A percentile compares a stretch with the other conserved stretches of the same genome.
Conservation (phyloP, 2,797 vertebrate genomes). For the Xenentodon cancila region DNA sequence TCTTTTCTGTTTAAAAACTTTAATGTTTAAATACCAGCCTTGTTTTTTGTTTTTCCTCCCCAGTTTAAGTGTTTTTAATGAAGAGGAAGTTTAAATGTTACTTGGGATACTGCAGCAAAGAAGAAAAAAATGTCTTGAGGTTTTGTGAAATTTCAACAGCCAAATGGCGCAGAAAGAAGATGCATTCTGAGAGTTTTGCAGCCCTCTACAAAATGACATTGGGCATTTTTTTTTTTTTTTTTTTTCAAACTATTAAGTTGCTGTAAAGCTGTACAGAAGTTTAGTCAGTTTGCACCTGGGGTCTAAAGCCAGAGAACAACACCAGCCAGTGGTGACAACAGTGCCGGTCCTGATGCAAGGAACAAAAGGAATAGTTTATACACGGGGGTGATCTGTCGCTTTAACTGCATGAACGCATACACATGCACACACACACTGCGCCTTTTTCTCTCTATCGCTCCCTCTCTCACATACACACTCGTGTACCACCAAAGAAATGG, state of each 20-base stretch:
- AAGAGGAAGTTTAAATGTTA: background rate
- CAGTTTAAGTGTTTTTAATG: too few relatives aligned
- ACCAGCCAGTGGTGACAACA: conserved; percentile 28
- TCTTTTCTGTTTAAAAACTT: too few relatives aligned
- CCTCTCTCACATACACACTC: background rate
- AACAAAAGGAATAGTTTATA: conserved; percentile 27
- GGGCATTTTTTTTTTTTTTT: too few relatives aligned
- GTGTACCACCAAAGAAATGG: conserved; percentile 13
- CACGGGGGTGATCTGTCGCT: conserved; percentile 20
- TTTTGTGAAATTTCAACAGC: conserved; percentile 12
- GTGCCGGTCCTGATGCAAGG: conserved; percentile 12
- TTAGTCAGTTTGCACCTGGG: conserved; percentile 40
- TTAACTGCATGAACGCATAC: conserved; percentile 5
- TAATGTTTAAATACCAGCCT: too few relatives aligned
- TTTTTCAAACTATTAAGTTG: conserved; percentile 18
- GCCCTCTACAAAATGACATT: too few relatives aligned
- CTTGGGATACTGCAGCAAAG: conserved; percentile 4
- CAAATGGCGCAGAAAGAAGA: conserved; percentile 15
- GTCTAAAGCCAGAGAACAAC: conserved; percentile 8
- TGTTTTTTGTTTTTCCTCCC: too few relatives aligned
- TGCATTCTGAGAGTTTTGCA: background rate
- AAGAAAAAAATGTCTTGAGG: background rate
- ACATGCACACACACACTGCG: background rate
- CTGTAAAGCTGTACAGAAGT: conserved; percentile 45
- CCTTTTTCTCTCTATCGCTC: background rate